Evolutionary conservation across 1,140 invertebrate species (phyloP).

Genomic region (Pachypeltis micranthus): DNA sequence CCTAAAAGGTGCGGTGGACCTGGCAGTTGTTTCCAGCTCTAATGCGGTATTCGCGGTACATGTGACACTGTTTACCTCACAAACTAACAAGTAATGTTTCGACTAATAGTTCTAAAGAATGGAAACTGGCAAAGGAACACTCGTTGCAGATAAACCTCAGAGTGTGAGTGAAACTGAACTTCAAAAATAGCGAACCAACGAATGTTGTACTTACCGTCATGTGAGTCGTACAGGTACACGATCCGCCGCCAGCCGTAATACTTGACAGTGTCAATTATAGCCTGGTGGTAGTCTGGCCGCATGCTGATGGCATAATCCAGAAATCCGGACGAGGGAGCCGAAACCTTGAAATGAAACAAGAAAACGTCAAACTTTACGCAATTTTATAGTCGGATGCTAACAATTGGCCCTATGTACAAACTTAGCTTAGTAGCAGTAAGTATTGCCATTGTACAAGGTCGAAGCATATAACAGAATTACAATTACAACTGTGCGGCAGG

Average conservation of each 20-base stretch:
- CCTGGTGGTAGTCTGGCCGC: conserved; percentile 87
- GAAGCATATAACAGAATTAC: too few relatives aligned
- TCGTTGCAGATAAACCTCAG: neutral
- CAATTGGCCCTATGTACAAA: too few relatives aligned
- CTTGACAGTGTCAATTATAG: conserved; percentile 82
- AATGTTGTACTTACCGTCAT: conserved; percentile 77
- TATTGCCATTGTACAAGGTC: too few relatives aligned
- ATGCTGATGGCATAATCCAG: conserved; percentile 83
- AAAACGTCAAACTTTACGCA: too few relatives aligned
- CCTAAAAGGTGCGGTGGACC: too few relatives aligned
- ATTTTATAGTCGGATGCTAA: too few relatives aligned
- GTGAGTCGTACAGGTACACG: conserved; percentile 89
- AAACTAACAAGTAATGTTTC: neutral
- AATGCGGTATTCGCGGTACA: too few relatives aligned
- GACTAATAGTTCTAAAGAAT: neutral
- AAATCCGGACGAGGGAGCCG: conserved; percentile 69
- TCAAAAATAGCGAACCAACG: too few relatives aligned
- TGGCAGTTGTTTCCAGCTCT: too few relatives aligned
- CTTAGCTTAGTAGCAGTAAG: too few relatives aligned
- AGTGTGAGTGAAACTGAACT: neutral
- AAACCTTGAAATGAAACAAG: conserved; percentile 47
- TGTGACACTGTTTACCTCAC: too few relatives aligned
- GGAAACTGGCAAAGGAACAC: neutral
- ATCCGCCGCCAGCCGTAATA: conserved; percentile 86
- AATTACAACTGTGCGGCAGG: too few relatives aligned